phyloP scores from a whole-genome alignment of 2,113 vertebrate species.

The Herpailurus yagouaroundi region DNA sequence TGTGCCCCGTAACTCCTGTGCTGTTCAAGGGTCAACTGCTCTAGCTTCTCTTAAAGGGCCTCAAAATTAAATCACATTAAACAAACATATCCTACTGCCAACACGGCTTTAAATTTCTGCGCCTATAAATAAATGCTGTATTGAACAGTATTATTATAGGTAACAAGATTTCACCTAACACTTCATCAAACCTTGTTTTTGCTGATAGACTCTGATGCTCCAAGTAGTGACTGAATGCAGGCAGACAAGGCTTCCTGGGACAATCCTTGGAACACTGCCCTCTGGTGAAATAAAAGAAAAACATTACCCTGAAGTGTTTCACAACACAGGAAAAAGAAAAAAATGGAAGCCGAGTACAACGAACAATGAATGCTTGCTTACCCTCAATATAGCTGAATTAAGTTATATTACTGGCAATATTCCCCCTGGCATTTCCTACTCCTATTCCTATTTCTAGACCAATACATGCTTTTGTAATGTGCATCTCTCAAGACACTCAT shows the following conservation, averaged over 20 bases:
- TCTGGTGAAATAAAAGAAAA: slow-evolving; percentile 86
- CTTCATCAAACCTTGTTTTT: slow-evolving; percentile 95
- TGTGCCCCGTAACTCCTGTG: not conserved
- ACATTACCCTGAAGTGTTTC: not conserved
- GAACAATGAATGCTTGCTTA: not conserved
- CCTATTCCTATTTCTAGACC: not conserved
- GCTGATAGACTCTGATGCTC: slow-evolving; percentile 94
- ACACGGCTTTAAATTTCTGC: not conserved
- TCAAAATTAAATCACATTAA: slow-evolving; percentile 40
- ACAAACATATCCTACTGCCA: slow-evolving; percentile 9
- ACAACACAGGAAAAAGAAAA: not conserved
- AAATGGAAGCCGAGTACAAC: not conserved
- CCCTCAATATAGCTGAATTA: not conserved
- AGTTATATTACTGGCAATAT: not conserved
- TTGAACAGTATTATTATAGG: not conserved
- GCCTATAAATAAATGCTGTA: not conserved
- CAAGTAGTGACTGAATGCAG: slow-evolving; percentile 96
- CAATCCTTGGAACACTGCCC: slow-evolving; percentile 97
- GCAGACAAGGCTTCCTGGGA: slow-evolving; percentile 98
- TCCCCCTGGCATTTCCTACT: not conserved
- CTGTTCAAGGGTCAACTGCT: not conserved
- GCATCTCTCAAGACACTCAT: not conserved
- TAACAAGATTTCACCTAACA: slow-evolving; percentile 57
- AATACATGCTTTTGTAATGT: not conserved
- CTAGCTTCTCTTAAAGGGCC: slow-evolving; percentile 6